Base-by-base conservation (phyloP, 35 echinoderm and acorn worm species). In the Apostichopus japonicus region DNA sequence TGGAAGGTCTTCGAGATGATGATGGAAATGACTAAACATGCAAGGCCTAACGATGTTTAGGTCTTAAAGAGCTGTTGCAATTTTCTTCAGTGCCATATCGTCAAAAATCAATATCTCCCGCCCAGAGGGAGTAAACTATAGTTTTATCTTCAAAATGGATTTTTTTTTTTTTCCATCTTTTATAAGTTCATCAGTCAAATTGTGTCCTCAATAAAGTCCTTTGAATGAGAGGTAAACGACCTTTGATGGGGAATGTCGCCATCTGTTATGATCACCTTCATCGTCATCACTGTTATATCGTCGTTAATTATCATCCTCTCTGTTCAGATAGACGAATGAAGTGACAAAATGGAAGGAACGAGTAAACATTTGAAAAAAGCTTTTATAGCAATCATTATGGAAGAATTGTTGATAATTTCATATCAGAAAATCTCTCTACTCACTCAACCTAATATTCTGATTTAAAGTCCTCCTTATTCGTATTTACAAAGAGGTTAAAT, bases 51-150 rank as follows among this genome's bases (percentile, higher is more conserved):
- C 54, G 81, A 84, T 84, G 81, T 84, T 84, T 57, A 84, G 81
- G 81, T 84, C 81, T 84, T 84, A 57, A 84, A 84, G 81, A 84
- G 81, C 81, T 57, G 17, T 84, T 57, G 81, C 81, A 84, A 84
- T 84, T 84, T 84, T 58, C 81, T 84, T n/a, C 51, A 84, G 54
- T 84, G 81, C 54, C 54, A 84, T 84, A 84, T 84, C 56, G 15
- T 58, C 23, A 24, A 56, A 84, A 84, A 84, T 84, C 81, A 84
- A 84, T 84, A 84, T 24, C 54, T 55, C 81, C 24, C 10, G 71
- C 21, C 81, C 81, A 57, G 54, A 23, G 54, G 81, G 81, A 54
- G 15, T 84, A 59, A 84, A 84, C 54, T 84, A 84, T 84, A 57
- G 54, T 84, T 84, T 84, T 57, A 58, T 84, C 54, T 84, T 84